A percentile compares a stretch with the other conserved stretches of the same genome.
These are phyloP conservation scores for Cepaea nemoralis DNA, from an alignment of 1,140 invertebrate genomes.

Conservation along the genomic window DNA sequence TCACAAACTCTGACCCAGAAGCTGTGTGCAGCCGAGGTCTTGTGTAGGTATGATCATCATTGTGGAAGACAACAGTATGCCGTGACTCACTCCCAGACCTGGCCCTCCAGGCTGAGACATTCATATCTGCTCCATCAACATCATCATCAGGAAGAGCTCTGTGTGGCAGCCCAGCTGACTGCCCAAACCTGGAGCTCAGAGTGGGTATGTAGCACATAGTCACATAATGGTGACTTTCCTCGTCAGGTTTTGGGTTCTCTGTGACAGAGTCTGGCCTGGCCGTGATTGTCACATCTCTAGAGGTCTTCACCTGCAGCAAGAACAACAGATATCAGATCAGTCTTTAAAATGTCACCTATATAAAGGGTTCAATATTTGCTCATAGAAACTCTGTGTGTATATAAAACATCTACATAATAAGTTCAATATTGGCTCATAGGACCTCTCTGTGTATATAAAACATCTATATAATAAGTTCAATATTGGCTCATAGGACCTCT, in stretches of 20 bases:
- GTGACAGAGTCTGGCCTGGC: neutral
- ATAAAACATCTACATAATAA: no score
- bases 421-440: no score
- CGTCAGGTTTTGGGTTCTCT: slow-evolving; percentile 6
- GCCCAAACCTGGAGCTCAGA: neutral
- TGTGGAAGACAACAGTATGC: neutral
- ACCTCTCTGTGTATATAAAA: no score
- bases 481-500: no score
- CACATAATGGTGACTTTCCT: slow-evolving; percentile 13
- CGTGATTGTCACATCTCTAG: neutral
- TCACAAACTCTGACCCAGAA: neutral
- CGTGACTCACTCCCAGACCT: neutral
- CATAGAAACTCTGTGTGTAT: no score
- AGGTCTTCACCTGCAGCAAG: neutral
- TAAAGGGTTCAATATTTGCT: no score
- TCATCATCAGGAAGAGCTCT: neutral
- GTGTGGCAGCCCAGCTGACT: neutral
- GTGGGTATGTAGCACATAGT: slow-evolving; percentile 41
- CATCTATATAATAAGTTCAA: no score
- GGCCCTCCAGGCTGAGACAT: neutral
- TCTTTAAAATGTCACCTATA: no score
- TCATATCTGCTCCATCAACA: neutral
- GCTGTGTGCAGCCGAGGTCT: neutral
- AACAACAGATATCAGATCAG: no score
- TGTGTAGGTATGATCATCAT: neutral